Percentiles rank a stretch among this genome's conserved stretches.
These are phyloP conservation scores for Pachyuromys duprasi DNA, from an alignment of 2,797 vertebrate species.

Conservation along the genomic window DNA sequence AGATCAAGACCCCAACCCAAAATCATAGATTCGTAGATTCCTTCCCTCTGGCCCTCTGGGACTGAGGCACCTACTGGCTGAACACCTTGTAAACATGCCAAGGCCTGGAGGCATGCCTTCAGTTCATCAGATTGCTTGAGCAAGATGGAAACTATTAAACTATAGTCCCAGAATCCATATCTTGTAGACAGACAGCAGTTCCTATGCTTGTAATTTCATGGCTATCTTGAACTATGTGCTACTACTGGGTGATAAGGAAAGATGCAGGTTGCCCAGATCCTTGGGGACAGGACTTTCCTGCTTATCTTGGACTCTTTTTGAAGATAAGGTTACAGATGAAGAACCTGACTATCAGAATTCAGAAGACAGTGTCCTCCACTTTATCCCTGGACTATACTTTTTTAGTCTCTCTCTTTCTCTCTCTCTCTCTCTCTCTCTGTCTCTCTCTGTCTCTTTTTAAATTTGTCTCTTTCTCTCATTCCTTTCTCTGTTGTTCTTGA, in stretches of 20 bases:
- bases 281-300: not conserved
- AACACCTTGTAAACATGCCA: not conserved
- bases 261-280: not conserved
- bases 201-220: not conserved
- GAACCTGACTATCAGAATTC: not conserved
- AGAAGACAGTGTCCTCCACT: not conserved
- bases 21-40: not conserved
- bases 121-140: not conserved
- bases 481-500: not conserved
- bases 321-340: not conserved
- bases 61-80: not conserved
- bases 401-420: rapidly evolving
- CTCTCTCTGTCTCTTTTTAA: not conserved
- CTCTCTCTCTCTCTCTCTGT: not conserved
- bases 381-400: not conserved
- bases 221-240: not conserved
- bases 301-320: not conserved
- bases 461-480: not conserved
- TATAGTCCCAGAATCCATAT: not conserved
- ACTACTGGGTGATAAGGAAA: not conserved
- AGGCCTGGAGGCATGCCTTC: not conserved
- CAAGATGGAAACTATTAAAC: not conserved
- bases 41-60: not conserved
- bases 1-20: not conserved
- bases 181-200: not conserved